phyloP scores from a whole-genome alignment of 1,140 invertebrate species.

The Penaeus japonicus region DNA sequence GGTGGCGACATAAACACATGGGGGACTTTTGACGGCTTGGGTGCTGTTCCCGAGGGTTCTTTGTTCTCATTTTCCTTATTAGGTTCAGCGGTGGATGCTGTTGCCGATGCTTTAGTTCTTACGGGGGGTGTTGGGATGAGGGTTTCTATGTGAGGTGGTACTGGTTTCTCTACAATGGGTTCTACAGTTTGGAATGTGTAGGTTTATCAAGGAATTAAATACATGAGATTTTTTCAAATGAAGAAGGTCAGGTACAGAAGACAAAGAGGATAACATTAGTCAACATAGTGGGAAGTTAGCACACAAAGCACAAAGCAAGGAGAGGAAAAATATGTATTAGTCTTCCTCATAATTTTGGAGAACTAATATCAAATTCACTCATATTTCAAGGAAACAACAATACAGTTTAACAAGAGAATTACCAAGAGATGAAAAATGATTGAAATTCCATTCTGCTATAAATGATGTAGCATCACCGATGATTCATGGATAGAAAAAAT shows the following conservation, averaged over 20 bases:
- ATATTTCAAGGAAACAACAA: not conserved
- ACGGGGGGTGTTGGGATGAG: not conserved
- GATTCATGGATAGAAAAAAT: too few relatives aligned
- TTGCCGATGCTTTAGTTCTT: conserved; percentile 6
- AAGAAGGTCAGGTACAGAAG: not conserved
- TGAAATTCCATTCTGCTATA: too few relatives aligned
- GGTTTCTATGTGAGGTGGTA: not conserved
- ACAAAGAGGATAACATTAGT: conserved; percentile 13
- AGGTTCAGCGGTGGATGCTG: not conserved
- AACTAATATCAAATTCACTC: not conserved
- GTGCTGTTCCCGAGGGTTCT: not conserved
- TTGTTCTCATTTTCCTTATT: not conserved
- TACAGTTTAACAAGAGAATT: not conserved
- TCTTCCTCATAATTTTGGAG: conserved; percentile 6
- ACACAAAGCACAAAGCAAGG: conserved; percentile 44
- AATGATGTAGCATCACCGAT: too few relatives aligned
- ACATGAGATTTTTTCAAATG: not conserved
- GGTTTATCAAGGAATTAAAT: too few relatives aligned
- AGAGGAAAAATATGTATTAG: conserved; percentile 33
- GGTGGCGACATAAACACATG: conserved; percentile 54
- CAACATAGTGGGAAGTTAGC: conserved; percentile 43
- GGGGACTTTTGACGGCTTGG: not conserved
- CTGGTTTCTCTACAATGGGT: too few relatives aligned
- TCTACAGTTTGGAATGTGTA: not conserved
- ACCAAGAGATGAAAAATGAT: too few relatives aligned